Evolutionary conservation across 2,888 invertebrate species (phyloP), one percentile per base, ranked within the genome.

Genomic region (Thymelicus sylvestris): DNA sequence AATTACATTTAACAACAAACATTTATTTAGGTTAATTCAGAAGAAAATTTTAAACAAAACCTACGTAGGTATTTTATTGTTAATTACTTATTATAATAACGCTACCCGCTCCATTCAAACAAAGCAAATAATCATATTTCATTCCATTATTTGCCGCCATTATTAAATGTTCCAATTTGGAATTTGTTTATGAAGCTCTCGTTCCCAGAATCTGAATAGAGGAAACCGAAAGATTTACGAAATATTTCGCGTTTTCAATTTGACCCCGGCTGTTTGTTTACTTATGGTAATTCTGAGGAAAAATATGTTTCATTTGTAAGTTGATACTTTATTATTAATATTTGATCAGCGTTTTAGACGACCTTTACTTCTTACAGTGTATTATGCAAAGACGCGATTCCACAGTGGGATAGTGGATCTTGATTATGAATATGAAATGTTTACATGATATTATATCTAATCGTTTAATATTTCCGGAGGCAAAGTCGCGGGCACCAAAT

Each of bases 131-230:
- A 60, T 59, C 31, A 67, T 67, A 61, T 61, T 67, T 61, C 24
- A 38, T 52, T 67, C 61, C 52, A 13, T 67, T 52, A 67, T 67
- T 52, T 48, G 31, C 52, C 52, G 6, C 52, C 41, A 41, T 67
- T 60, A 50, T 61, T 67, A 67, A 67, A 50, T 24, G 41, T 67
- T 67, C 39, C 38, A 60, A 60, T 67, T 67, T 67, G 38, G 39
- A 67, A 47, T 66, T 66, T 68, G 55, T 63, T 62, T 62, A 57
- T 47, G 24, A 57, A 63, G 55, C 57, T 13, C 38, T 48, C 57
- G 10, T 55, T 55, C 55, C 10, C 55, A 55, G 38, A 39, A 55
- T 24, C 52, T 55, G 50, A 44, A 44, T 62, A 48, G 15, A 44
- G 55, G 57, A 55, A 55, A 31, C 61, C 24, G 19, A 47, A 24